These are phyloP conservation scores for Drosophila anomelani DNA, from an alignment of 2,888 invertebrate species.

Conservation along the genomic window DNA sequence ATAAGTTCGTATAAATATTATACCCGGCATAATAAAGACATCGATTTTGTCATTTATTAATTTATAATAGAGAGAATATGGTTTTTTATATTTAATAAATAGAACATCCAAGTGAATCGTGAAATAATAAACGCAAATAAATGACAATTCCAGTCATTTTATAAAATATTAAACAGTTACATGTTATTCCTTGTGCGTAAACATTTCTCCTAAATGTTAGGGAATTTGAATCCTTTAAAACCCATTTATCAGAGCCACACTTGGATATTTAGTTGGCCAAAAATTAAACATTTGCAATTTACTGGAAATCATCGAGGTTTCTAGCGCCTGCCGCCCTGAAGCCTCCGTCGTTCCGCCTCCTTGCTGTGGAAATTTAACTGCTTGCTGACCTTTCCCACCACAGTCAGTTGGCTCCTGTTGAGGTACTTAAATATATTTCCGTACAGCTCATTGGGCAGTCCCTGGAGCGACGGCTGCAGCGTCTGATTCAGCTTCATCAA, in stretches of 20 bases:
- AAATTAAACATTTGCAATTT: neutral
- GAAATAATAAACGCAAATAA: neutral
- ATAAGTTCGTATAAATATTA: slow-evolving; percentile 5
- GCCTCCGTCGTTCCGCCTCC: neutral
- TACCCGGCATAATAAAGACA: slow-evolving; percentile 5
- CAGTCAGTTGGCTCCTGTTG: slow-evolving; percentile 66
- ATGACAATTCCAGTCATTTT: neutral
- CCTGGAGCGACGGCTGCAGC: slow-evolving; percentile 83
- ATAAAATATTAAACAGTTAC: neutral
- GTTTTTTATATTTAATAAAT: neutral
- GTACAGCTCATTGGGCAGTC: slow-evolving; percentile 80
- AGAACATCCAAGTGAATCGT: neutral
- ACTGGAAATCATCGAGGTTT: slow-evolving; percentile 1
- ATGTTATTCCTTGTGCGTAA: neutral
- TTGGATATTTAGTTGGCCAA: neutral
- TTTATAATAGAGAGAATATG: neutral
- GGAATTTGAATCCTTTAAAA: neutral
- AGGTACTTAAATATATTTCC: slow-evolving; percentile 71
- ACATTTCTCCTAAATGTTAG: neutral
- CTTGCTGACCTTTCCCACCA: slow-evolving; percentile 76
- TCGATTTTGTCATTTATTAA: slow-evolving; percentile 2
- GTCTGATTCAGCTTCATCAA: slow-evolving; percentile 80
- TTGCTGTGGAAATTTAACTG: slow-evolving; percentile 53
- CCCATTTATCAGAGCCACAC: neutral
- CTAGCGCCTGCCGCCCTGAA: neutral